phyloP scores from a whole-genome alignment of 92 coral and sea anemone species.

The Siderastrea radians region DNA sequence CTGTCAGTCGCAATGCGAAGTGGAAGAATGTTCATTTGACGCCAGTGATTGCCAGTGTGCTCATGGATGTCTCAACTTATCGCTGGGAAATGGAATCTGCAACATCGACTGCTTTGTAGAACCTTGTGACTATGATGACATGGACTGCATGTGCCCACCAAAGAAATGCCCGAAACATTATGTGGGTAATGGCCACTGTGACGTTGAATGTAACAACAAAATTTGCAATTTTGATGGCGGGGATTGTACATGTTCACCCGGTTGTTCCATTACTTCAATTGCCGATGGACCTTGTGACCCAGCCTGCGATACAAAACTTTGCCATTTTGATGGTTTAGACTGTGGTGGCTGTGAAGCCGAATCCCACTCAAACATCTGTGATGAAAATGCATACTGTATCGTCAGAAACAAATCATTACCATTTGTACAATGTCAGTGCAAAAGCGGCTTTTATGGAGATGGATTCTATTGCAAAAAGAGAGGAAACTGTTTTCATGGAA shows the following conservation, averaged over 20 bases:
- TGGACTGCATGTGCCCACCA: constrained; percentile 68
- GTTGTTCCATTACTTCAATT: constrained; percentile 63
- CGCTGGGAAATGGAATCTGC: constrained; percentile 69
- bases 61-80: constrained; percentile 67
- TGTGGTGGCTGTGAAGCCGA: constrained; percentile 76
- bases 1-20: constrained; percentile 70
- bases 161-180: constrained; percentile 51
- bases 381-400: constrained; percentile 66
- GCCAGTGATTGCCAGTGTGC: constrained; percentile 76
- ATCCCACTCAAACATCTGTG: constrained; percentile 54
- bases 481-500: constrained; percentile 65
- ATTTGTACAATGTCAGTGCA: constrained; percentile 63
- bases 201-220: constrained; percentile 60
- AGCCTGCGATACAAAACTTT: constrained; percentile 53
- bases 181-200: constrained; percentile 73
- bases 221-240: constrained; percentile 76
- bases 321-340: constrained; percentile 76
- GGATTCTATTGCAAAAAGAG: constrained; percentile 66
- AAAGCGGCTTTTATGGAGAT: constrained; percentile 67
- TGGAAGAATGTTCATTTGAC: constrained; percentile 75
- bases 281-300: constrained; percentile 70
- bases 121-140: constrained; percentile 62
- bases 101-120: constrained; percentile 59
- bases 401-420: constrained; percentile 49
- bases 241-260: constrained; percentile 67